Percentiles rank a stretch among this genome's conserved stretches.
phyloP scores from a whole-genome alignment of 1,140 invertebrate species.

The Bombus turneri region DNA sequence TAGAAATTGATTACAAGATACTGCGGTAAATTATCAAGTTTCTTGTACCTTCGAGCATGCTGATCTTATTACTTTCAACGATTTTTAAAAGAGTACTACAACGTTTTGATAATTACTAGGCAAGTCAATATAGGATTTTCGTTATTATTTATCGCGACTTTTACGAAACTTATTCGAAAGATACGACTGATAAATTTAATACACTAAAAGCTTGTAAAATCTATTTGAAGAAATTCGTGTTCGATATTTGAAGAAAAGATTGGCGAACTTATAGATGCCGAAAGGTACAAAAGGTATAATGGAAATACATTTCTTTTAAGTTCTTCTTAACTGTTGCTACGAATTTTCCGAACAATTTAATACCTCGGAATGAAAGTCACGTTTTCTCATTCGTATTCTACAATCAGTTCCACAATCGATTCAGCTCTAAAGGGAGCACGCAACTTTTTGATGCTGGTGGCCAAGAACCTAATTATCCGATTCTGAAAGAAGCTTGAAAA shows the following conservation, averaged over 20 bases:
- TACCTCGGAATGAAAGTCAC: neutral
- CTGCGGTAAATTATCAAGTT: too few relatives aligned
- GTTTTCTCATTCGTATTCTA: neutral
- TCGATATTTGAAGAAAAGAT: too few relatives aligned
- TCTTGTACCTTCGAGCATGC: too few relatives aligned
- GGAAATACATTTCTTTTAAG: neutral
- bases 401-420: neutral
- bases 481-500: neutral
- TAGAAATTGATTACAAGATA: too few relatives aligned
- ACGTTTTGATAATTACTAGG: too few relatives aligned
- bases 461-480: slow-evolving; percentile 17
- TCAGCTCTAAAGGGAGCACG: neutral
- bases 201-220: neutral
- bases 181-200: neutral
- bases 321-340: neutral
- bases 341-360: neutral
- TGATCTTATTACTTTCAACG: too few relatives aligned
- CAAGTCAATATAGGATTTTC: too few relatives aligned
- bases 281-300: neutral
- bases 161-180: neutral
- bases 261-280: too few relatives aligned
- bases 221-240: too few relatives aligned
- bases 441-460: neutral
- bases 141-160: neutral
- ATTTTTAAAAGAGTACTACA: too few relatives aligned